These are phyloP conservation scores for Drosophila nannoptera DNA, from an alignment of 1,140 invertebrate genomes.

Conservation along the genomic window DNA sequence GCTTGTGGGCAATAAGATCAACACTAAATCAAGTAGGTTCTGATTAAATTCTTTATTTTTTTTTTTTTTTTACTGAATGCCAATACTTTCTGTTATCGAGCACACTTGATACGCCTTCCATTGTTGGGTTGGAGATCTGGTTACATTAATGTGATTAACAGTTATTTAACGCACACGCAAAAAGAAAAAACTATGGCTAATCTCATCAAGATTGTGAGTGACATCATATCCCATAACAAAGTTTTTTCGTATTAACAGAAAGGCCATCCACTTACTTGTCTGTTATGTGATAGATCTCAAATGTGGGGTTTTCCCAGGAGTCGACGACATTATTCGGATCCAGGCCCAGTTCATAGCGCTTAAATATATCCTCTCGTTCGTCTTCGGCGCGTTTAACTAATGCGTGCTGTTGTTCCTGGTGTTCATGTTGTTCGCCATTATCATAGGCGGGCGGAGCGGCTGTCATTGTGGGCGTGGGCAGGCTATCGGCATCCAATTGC, in stretches of 20 bases:
- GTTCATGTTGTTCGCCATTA: conserved; percentile 67
- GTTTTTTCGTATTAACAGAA: background rate
- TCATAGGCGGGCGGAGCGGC: conserved; percentile 47
- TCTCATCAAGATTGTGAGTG: too few relatives aligned
- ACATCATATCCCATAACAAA: conserved; percentile 17
- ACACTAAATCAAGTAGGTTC: background rate
- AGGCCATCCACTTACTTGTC: conserved; percentile 83
- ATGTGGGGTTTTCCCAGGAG: conserved; percentile 97
- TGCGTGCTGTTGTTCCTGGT: conserved; percentile 51
- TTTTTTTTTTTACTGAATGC: background rate
- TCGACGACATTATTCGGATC: conserved; percentile 95
- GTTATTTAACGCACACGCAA: conserved; percentile 5
- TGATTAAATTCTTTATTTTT: background rate
- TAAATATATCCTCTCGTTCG: conserved; percentile 96
- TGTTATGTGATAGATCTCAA: conserved; percentile 95
- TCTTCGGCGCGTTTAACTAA: conserved; percentile 90
- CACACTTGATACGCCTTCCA: background rate
- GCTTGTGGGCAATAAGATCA: background rate
- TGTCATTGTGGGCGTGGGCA: conserved; percentile 43
- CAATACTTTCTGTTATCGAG: background rate
- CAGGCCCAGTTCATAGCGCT: conserved; percentile 93
- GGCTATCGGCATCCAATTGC: conserved; percentile 32
- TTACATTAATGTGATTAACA: background rate
- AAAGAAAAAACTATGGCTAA: too few relatives aligned
- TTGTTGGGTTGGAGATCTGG: background rate